phyloP scores from a whole-genome alignment of 2,113 vertebrate genomes.

The Anoplopoma fimbria region DNA sequence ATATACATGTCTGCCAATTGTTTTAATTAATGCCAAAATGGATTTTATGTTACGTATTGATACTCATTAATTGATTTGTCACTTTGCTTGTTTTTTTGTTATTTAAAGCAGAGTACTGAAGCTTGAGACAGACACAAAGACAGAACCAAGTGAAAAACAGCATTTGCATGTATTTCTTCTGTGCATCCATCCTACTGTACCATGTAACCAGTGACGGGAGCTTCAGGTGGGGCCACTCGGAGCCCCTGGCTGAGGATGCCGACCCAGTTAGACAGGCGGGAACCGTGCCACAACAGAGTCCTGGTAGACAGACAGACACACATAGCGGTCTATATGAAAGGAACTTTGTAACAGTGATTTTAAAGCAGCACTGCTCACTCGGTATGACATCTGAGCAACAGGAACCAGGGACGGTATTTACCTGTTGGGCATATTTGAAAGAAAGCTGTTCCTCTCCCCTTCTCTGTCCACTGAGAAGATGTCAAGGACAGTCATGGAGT shows the following conservation, averaged over 20 bases:
- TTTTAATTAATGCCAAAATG: not conserved
- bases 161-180: not conserved
- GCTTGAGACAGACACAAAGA: not conserved
- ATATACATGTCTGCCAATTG: no score
- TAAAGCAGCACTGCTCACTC: not conserved
- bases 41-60: not conserved
- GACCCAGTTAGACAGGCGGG: slow-evolving; percentile 91
- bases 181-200: slow-evolving; percentile 72
- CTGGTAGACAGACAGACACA: slow-evolving; percentile 67
- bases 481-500: slow-evolving; percentile 88
- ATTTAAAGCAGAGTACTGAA: no score
- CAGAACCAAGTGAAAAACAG: not conserved
- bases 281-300: slow-evolving; percentile 92
- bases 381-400: not conserved
- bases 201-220: slow-evolving; percentile 93
- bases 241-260: slow-evolving; percentile 91
- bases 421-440: slow-evolving; percentile 86
- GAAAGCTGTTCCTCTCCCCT: slow-evolving; percentile 82
- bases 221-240: slow-evolving; percentile 90
- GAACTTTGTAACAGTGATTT: not conserved
- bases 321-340: not conserved
- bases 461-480: slow-evolving; percentile 87
- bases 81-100: not conserved
- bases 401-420: slow-evolving; percentile 40
- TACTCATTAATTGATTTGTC: no score